Evolutionary conservation across 2,113 vertebrate species (phyloP).

Genomic region (Noctilio leporinus): DNA sequence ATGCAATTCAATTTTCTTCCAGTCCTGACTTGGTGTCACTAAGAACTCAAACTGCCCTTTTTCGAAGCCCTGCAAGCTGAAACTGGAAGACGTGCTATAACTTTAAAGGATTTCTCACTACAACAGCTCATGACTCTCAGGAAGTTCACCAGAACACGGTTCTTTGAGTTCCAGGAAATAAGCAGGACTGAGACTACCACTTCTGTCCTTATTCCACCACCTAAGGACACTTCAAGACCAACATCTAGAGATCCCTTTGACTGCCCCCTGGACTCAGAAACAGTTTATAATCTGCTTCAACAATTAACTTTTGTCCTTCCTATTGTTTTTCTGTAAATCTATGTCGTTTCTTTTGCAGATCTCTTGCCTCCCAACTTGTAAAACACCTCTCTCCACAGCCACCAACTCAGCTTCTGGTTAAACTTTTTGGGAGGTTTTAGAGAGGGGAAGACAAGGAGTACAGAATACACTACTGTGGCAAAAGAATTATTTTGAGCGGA

Average conservation of each 20-base stretch:
- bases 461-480: neutral
- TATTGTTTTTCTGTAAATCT: neutral
- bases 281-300: neutral
- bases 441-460: neutral
- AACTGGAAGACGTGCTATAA: neutral
- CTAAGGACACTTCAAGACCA: neutral
- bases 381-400: neutral
- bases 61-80: neutral
- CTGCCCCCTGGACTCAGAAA: neutral
- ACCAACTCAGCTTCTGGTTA: neutral
- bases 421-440: neutral
- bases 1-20: neutral
- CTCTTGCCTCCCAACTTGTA: neutral
- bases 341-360: neutral
- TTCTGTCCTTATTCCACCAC: neutral
- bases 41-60: neutral
- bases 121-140: neutral
- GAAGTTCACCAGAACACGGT: neutral
- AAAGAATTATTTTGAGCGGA: neutral
- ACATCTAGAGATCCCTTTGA: neutral
- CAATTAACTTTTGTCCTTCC: neutral
- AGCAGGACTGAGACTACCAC: neutral
- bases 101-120: neutral
- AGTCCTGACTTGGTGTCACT: neutral
- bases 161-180: neutral